These are phyloP conservation scores for Setophaga coronata DNA, from an alignment of 2,113 vertebrate species.

Conservation along the genomic window DNA sequence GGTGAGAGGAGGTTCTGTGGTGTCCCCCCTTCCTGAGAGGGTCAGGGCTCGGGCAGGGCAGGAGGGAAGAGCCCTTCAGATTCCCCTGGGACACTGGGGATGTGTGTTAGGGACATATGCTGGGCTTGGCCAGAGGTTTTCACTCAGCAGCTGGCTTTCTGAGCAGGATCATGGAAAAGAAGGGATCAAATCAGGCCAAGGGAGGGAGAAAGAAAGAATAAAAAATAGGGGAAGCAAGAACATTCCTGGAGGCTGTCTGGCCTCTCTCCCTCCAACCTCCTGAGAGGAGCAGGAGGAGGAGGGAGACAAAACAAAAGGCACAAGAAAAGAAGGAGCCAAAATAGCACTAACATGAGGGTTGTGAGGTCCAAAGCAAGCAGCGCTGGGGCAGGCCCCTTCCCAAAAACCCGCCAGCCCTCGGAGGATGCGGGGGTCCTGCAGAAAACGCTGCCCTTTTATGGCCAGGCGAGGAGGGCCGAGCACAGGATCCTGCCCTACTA, in stretches of 20 bases:
- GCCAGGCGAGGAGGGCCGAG: background rate
- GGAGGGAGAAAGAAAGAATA: background rate
- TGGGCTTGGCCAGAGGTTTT: background rate
- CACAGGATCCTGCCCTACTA: constrained; percentile 38
- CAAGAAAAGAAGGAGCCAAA: background rate
- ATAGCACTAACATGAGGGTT: background rate
- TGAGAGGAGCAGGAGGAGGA: constrained; percentile 19
- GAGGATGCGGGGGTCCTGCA: background rate
- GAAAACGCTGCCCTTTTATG: constrained; percentile 47
- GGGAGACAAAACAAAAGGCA: constrained; percentile 55
- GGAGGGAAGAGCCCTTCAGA: background rate
- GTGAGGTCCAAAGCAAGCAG: background rate
- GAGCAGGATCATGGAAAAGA: constrained; percentile 21
- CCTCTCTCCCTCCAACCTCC: constrained; percentile 27
- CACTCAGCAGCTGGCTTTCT: background rate
- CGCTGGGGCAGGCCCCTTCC: background rate
- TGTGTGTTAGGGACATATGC: fast-evolving
- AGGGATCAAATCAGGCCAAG: constrained; percentile 30
- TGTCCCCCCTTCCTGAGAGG: background rate
- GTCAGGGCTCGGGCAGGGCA: background rate
- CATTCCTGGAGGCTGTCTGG: constrained; percentile 60
- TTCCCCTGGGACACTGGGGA: background rate
- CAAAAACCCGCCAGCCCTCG: background rate
- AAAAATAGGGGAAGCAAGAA: constrained; percentile 4
- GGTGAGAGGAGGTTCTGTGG: background rate